Evolutionary conservation across 1,140 invertebrate genomes (phyloP).

Genomic region (Caerostris darwini): DNA sequence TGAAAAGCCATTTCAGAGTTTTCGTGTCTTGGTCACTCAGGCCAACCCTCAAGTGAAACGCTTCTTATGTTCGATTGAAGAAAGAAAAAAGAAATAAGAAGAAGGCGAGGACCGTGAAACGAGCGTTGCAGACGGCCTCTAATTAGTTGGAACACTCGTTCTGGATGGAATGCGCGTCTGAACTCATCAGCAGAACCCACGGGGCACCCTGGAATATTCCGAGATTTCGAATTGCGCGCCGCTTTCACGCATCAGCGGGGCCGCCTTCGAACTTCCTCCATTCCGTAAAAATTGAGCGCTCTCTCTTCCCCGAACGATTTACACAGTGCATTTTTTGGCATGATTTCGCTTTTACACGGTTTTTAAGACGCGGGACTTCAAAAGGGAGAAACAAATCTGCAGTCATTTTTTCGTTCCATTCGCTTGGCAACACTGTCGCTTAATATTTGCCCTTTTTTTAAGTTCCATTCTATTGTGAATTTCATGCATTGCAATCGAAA

Average conservation of each 20-base stretch:
- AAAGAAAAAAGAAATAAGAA: not conserved
- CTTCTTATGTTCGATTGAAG: not conserved
- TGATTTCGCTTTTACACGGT: not conserved
- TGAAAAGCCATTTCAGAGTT: too few species aligned
- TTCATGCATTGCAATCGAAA: too few species aligned
- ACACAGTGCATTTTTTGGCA: too few species aligned
- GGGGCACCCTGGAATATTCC: not conserved
- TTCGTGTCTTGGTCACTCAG: not conserved
- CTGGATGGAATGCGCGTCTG: not conserved
- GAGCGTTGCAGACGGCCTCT: not conserved
- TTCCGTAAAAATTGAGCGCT: not conserved
- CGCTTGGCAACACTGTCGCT: too few species aligned
- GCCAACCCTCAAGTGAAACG: not conserved
- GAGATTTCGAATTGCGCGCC: not conserved
- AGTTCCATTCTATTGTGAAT: too few species aligned
- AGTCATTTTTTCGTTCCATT: too few species aligned
- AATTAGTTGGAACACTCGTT: slow-evolving; percentile 14
- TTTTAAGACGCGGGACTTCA: not conserved
- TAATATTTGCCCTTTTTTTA: too few species aligned
- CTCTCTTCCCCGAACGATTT: too few species aligned
- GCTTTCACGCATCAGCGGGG: not conserved
- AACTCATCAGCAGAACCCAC: not conserved
- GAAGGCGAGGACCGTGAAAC: not conserved
- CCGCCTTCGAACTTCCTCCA: not conserved
- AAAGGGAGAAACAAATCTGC: not conserved